Base-by-base conservation (phyloP, 2,888 invertebrate species). In the Eumerus sabulonum region DNA sequence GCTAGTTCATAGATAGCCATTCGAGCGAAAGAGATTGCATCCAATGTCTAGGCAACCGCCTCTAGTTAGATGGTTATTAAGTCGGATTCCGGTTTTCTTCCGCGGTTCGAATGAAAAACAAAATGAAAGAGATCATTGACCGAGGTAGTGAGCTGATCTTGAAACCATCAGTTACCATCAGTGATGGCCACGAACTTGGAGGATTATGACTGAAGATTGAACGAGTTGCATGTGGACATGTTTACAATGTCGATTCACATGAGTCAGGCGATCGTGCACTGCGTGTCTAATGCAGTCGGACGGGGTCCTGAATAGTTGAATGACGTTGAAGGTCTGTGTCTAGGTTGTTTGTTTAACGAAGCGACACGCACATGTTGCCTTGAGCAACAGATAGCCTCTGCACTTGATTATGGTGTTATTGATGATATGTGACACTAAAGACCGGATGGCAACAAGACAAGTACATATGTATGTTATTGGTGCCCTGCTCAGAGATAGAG, bases 61-160 rank as follows among this genome's bases (percentile, higher is more conserved):
- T 59, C n/a, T n/a, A 27, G 27, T 27, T 36, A 51, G 64, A 59
- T 59, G 53, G 57, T 59, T 64, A 18, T 19, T 45, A 13, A 35
- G 40, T 38, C 40, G 48, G 35, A 66, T 59, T 76, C 76, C 48
- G 76, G 76, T 77, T 72, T 51, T 57, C 51, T 57, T 62, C 76
- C 48, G 70, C 38, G 59, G 60, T 60, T 62, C 54, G 50, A 27
- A 7, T 27, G 3, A 27, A 7, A 27, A 27, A 42, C 51, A n/a
- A 51, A 56, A 54, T 35, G 48, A 54, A 47, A 40, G 36, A 57
- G 60, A 72, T 47, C 72, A 38, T 77, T 77, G 72, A 56, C 76
- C 76, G 76, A 27, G 3, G 27, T 7, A 7, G 56, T 56, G 16
- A 13, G 9, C 67, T 77, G 72, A 62, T 77, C 76, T 72, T 77